Evolutionary conservation across 2,113 vertebrate species (phyloP).

Genomic region (Oryzias javanicus): DNA sequence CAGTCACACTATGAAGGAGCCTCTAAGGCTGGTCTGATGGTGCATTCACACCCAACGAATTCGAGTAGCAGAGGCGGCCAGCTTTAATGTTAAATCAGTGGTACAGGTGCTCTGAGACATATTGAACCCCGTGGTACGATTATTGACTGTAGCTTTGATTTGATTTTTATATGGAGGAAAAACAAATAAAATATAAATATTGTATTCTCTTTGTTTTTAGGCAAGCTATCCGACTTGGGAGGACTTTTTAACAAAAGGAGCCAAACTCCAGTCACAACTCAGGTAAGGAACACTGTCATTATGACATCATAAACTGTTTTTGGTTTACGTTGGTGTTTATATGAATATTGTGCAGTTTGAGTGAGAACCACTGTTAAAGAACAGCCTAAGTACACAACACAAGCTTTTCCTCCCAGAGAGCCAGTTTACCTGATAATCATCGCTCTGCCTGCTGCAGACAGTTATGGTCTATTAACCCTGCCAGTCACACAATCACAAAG

Average conservation of each 20-base stretch:
- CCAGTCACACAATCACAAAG: slow-evolving; percentile 8
- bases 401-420: slow-evolving; percentile 31
- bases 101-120: no score
- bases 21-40: no score
- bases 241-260: slow-evolving; percentile 83
- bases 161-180: not conserved
- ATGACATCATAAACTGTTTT: no score
- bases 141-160: not conserved
- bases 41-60: no score
- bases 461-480: slow-evolving; percentile 42
- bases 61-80: no score
- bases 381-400: not conserved
- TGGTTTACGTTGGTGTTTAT: no score
- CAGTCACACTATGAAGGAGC: no score
- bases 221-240: slow-evolving; percentile 85
- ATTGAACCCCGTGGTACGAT: no score
- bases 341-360: no score
- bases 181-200: no score
- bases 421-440: slow-evolving; percentile 47
- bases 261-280: slow-evolving; percentile 83
- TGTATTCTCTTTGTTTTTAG: slow-evolving; percentile 53
- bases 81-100: no score
- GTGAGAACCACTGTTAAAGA: no score
- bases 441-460: slow-evolving; percentile 28
- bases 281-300: slow-evolving; percentile 64